Evolutionary conservation across 2,888 invertebrate genomes (phyloP).

Genomic region (Troglohyphantes excavatus): DNA sequence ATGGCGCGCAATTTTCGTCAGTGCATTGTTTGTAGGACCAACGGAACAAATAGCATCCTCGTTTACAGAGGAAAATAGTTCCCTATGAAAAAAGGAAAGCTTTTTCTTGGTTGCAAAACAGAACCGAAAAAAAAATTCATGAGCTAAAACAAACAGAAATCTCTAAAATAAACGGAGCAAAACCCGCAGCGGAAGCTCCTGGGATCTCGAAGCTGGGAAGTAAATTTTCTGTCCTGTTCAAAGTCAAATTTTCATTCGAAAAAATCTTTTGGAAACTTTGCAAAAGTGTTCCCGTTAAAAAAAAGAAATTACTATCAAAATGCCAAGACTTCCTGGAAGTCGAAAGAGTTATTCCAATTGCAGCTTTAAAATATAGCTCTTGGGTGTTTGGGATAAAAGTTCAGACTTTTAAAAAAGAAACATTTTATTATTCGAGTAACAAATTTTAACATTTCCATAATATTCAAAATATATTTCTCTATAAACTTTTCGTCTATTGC

Average conservation of each 20-base stretch:
- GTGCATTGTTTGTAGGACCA: constrained; percentile 59
- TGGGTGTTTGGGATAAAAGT: too few relatives aligned
- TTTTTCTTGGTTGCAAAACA: constrained; percentile 8
- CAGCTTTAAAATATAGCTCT: too few relatives aligned
- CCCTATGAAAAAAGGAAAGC: constrained; percentile 18
- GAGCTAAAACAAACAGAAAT: constrained; percentile 68
- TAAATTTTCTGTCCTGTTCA: constrained; percentile 65
- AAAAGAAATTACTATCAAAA: constrained; percentile 26
- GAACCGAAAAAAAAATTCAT: constrained; percentile 21
- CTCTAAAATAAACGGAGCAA: constrained; percentile 69
- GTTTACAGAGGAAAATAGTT: constrained; percentile 54
- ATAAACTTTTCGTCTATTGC: too few relatives aligned
- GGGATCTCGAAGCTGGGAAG: constrained; percentile 55
- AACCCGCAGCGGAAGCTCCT: constrained; percentile 46
- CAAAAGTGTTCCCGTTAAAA: constrained; percentile 6
- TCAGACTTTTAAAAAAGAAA: too few relatives aligned
- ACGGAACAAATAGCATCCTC: constrained; percentile 68
- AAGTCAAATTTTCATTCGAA: constrained; percentile 56
- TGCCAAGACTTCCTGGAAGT: not conserved
- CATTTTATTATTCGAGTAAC: too few relatives aligned
- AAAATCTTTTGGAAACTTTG: constrained; percentile 35
- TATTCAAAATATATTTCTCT: too few relatives aligned
- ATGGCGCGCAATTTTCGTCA: constrained; percentile 56
- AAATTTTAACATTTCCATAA: too few relatives aligned
- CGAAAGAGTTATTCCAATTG: not conserved